These are phyloP conservation scores for Grallaria varia DNA, from an alignment of 2,113 vertebrate genomes.

Conservation along the genomic window DNA sequence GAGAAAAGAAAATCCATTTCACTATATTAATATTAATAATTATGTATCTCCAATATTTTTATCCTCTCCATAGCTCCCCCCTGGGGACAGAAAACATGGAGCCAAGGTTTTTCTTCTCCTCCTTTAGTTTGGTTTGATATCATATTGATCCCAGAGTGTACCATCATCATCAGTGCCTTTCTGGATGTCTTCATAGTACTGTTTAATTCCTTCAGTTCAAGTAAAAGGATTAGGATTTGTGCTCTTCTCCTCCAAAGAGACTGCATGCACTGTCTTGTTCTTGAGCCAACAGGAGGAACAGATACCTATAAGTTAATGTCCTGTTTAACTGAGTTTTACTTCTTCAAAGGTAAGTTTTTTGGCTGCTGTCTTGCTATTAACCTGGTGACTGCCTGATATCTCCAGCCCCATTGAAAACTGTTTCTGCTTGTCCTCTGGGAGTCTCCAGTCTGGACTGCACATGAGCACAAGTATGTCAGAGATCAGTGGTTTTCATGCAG, in stretches of 20 bases:
- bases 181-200: not conserved
- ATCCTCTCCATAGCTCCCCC: not conserved
- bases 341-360: not conserved
- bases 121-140: not conserved
- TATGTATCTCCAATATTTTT: not conserved
- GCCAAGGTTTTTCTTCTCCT: not conserved
- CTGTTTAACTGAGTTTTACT: not conserved
- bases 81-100: not conserved
- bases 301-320: not conserved
- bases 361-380: not conserved
- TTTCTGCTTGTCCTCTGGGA: not conserved
- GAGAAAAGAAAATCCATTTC: not conserved
- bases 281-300: not conserved
- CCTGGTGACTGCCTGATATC: not conserved
- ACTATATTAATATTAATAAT: not conserved
- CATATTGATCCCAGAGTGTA: not conserved
- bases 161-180: not conserved
- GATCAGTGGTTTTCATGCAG: not conserved
- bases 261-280: not conserved
- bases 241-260: not conserved
- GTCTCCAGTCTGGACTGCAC: not conserved
- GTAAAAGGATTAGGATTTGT: not conserved
- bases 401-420: not conserved
- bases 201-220: not conserved
- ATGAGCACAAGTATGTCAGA: accelerated